Evolutionary conservation across 2,797 vertebrate genomes (phyloP).

Genomic region (Sebastes steindachneri): DNA sequence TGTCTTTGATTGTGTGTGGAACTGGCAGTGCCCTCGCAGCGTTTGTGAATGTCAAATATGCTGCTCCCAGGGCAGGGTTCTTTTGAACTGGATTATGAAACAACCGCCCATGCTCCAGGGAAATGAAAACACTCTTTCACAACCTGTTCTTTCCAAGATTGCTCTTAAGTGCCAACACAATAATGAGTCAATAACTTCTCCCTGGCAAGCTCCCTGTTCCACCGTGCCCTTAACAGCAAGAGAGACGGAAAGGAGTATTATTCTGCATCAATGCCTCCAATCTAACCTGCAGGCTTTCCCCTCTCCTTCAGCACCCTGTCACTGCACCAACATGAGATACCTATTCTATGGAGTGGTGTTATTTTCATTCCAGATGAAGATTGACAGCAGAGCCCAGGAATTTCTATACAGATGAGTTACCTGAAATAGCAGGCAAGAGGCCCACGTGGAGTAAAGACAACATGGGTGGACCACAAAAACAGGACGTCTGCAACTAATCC

Average conservation of each 20-base stretch:
- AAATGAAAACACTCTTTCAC: conserved; percentile 61
- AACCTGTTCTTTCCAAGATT: conserved; percentile 43
- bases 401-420: background rate
- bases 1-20: conserved; percentile 46
- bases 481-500: background rate
- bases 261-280: background rate
- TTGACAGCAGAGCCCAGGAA: conserved; percentile 2
- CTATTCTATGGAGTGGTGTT: background rate
- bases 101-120: conserved; percentile 37
- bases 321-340: background rate
- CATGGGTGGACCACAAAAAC: background rate
- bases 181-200: conserved; percentile 36
- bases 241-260: background rate
- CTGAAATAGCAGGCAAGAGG: background rate
- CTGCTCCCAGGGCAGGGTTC: conserved; percentile 53
- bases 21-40: conserved; percentile 46
- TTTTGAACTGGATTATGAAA: conserved; percentile 52
- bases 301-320: conserved; percentile 11
- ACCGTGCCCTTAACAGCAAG: background rate
- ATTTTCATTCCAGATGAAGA: conserved; percentile 11
- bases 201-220: conserved; percentile 6
- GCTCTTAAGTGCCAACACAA: conserved; percentile 10
- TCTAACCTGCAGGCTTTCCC: conserved; percentile 5
- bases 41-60: conserved; percentile 62
- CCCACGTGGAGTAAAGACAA: background rate